Percentiles rank a stretch among this genome's conserved stretches.
phyloP scores from a whole-genome alignment of 2,113 vertebrate species.

The Poecile atricapillus region DNA sequence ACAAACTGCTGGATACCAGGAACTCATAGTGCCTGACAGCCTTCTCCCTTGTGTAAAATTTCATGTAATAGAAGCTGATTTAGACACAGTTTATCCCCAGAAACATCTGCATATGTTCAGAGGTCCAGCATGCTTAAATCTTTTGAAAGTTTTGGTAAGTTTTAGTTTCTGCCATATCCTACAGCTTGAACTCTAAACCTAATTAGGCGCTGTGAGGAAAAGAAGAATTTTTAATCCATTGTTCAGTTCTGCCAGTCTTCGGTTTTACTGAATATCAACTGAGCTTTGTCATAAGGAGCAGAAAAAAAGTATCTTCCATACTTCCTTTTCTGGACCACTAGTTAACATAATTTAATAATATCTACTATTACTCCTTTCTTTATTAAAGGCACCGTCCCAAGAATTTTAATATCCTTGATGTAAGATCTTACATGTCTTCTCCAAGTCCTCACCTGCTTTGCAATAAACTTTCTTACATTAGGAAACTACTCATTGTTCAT shows the following conservation, averaged over 20 bases:
- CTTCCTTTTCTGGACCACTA: neutral
- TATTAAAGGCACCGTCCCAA: neutral
- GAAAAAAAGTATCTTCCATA: neutral
- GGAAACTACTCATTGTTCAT: neutral
- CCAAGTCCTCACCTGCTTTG: neutral
- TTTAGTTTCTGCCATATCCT: neutral
- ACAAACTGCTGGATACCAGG: neutral
- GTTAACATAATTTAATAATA: neutral
- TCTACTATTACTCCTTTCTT: neutral
- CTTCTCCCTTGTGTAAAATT: neutral
- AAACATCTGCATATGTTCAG: neutral
- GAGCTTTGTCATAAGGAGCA: neutral
- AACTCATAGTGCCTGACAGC: rapidly evolving
- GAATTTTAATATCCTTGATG: neutral
- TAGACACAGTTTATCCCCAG: neutral
- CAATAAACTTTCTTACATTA: neutral
- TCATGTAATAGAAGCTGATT: neutral
- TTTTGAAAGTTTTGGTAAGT: neutral
- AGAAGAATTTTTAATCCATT: neutral
- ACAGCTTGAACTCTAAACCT: neutral
- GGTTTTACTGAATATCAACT: neutral
- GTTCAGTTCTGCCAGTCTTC: neutral
- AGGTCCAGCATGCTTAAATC: neutral
- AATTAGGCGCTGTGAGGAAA: neutral
- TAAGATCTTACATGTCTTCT: neutral